Base-by-base conservation (phyloP, 2,888 invertebrate species). In the Melanotus villosus region DNA sequence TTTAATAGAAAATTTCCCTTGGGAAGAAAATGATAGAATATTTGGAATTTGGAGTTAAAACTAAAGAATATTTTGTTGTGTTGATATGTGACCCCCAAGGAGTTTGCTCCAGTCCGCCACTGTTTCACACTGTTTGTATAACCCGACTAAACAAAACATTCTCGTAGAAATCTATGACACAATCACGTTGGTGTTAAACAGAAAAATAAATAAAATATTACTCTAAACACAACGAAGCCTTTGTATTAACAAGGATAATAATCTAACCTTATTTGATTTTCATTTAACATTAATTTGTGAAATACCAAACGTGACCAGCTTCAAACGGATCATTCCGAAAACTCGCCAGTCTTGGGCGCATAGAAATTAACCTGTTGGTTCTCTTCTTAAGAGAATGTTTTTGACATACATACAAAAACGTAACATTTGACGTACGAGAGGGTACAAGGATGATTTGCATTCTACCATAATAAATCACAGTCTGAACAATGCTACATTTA, bases 401-500 rank as follows among this genome's bases (percentile, higher is more conserved):
- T 41, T 41, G 41, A 41, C 12, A 16, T 41, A 41, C 7, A 41
- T 41, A 41, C 41, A 41, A 41, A 41, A 41, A 14, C 12, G 3
- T 7, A 41, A 16, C 14, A 9, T 41, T 41, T 41, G 41, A 41
- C 16, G 23, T 23, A 21, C 21, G 12, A 47, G 43, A n/a, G 23
- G 47, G 47, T 26, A 64, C 30, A 65, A 36, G 50, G 60, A 43
- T 66, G 59, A 60, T 66, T 68, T 62, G 47, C 56, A 56, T 68
- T 54, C 54, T 63, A 21, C 18, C 57, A 54, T 47, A 63, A 68
- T 68, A 68, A 68, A 68, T 68, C 68, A 68, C 21, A 19, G 47
- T 57, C 62, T 16, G 36, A 45, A 65, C 58, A 65, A 58, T 65
- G 58, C 57, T 58, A 65, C 57, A 65, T 65, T 65, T 65, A 65